These are phyloP conservation scores for Drosophila kambysellisi DNA, from an alignment of 2,888 invertebrate species.

Conservation along the genomic window DNA sequence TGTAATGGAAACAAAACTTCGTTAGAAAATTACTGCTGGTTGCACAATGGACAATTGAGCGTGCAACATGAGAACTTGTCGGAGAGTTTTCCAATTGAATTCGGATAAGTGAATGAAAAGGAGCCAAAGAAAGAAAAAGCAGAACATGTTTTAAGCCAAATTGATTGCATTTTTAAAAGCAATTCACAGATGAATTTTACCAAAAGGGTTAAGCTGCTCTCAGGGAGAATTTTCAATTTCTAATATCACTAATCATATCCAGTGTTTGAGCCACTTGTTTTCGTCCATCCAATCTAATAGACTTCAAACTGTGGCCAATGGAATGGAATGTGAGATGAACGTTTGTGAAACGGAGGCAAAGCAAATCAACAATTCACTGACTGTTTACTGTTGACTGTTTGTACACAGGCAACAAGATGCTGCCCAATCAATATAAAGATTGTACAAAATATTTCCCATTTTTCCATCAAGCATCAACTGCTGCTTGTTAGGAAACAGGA, in stretches of 20 bases:
- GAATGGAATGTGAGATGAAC: neutral
- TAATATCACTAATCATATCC: neutral
- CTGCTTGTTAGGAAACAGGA: slow-evolving; percentile 8
- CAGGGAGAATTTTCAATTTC: neutral
- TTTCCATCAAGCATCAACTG: slow-evolving; percentile 31
- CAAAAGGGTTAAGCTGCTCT: neutral
- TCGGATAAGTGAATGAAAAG: slow-evolving; percentile 1
- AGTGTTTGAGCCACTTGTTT: neutral
- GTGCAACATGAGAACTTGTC: slow-evolving; percentile 25
- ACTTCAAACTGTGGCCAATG: slow-evolving; percentile 37
- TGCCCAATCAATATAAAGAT: slow-evolving; percentile 10
- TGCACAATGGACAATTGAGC: slow-evolving; percentile 34
- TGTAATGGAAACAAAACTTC: slow-evolving; percentile 41
- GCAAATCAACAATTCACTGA: slow-evolving; percentile 38
- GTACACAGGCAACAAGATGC: neutral
- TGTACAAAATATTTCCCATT: slow-evolving; percentile 37
- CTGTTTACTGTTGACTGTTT: slow-evolving; percentile 16
- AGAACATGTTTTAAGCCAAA: neutral
- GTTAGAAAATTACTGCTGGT: slow-evolving; percentile 23
- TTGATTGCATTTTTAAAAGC: neutral
- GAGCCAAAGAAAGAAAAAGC: too few relatives aligned
- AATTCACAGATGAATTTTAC: neutral
- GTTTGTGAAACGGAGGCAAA: neutral
- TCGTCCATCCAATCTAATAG: slow-evolving; percentile 2
- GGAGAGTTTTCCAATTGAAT: slow-evolving; percentile 15